Evolutionary conservation across 92 coral and sea anemone species (phyloP).

Genomic region (Hydrozoanthus gracilis): DNA sequence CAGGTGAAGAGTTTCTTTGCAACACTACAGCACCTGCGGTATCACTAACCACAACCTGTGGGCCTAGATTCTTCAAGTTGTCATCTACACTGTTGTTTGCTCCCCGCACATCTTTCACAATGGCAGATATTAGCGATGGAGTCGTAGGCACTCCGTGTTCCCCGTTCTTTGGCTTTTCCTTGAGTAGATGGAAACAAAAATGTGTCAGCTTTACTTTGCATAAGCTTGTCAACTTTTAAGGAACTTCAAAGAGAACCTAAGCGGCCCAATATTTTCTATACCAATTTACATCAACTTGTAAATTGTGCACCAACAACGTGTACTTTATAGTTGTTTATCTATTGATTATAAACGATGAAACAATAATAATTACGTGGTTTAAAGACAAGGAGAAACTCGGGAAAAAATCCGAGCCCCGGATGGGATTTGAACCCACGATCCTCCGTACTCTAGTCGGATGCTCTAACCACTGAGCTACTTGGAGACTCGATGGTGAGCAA

Average conservation of each 20-base stretch:
- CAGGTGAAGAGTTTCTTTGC: slow-evolving; percentile 3
- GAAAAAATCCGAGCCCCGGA: too few species aligned
- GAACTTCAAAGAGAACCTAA: background rate
- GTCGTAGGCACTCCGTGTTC: slow-evolving; percentile 63
- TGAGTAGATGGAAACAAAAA: slow-evolving; percentile 1
- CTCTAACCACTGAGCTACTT: too few species aligned
- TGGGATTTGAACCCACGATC: too few species aligned
- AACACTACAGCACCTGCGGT: slow-evolving; percentile 1
- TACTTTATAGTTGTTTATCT: too few species aligned
- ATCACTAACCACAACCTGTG: slow-evolving; percentile 42
- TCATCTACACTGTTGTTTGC: slow-evolving; percentile 29
- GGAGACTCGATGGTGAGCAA: too few species aligned
- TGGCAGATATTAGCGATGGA: slow-evolving; percentile 83
- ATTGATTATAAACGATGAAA: too few species aligned
- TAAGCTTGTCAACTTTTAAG: background rate
- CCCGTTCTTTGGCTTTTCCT: slow-evolving; percentile 71
- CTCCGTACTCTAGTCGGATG: too few species aligned
- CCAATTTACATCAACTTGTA: too few species aligned
- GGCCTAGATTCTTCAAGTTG: slow-evolving; percentile 23
- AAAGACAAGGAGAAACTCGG: too few species aligned
- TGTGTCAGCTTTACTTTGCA: background rate
- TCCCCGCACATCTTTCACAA: slow-evolving; percentile 83
- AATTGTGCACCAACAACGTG: too few species aligned
- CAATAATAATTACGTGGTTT: too few species aligned
- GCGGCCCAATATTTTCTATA: background rate